Evolutionary conservation across 2,888 invertebrate species (phyloP), one percentile per base, ranked within the genome.

Genomic region (Adelognathus sp.): DNA sequence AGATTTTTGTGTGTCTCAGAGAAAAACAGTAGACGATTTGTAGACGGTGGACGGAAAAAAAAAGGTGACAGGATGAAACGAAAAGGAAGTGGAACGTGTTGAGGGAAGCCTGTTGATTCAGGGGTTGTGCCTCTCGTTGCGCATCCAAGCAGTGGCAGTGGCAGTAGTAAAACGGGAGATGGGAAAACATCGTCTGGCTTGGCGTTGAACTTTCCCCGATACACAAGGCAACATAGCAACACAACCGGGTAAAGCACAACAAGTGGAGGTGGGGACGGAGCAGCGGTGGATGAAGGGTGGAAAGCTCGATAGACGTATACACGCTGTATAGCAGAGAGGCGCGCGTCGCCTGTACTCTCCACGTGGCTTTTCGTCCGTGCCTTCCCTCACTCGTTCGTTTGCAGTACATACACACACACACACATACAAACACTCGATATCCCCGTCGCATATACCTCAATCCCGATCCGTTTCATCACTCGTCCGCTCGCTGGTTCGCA

Each of bases 191-290:
- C 90, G 91, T 90, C 91, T 91, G 88, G 86, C 90, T 82, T 87
- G 89, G 91, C 91, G 90, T 91, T 91, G 91, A 91, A 89, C 88
- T 91, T 91, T 90, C 91, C n/a, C 89, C 90, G 89, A 90, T 89
- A 90, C 88, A 90, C 89, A 89, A 90, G 89, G 89, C 88, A 90
- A 88, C 90, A 90, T 87, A 89, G 89, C 90, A 90, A 90, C 90
- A 91, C n/a, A n/a, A n/a, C 89, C 66, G 72, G 81, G 88, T 88
- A 87, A 87, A 90, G 91, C 91, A 91, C 91, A 91, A 91, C 91
- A 91, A 91, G 91, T 91, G 91, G 90, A 87, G 87, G 88, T 73
- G 79, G 76, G 85, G 87, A 87, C 74, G 79, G 76, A 84, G 82
- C 84, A 87, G 89, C 86, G 87, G 82, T 77, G 72, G 74, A 64